Base-by-base conservation (phyloP, 2,888 invertebrate species). In the Epinotia nisella region DNA sequence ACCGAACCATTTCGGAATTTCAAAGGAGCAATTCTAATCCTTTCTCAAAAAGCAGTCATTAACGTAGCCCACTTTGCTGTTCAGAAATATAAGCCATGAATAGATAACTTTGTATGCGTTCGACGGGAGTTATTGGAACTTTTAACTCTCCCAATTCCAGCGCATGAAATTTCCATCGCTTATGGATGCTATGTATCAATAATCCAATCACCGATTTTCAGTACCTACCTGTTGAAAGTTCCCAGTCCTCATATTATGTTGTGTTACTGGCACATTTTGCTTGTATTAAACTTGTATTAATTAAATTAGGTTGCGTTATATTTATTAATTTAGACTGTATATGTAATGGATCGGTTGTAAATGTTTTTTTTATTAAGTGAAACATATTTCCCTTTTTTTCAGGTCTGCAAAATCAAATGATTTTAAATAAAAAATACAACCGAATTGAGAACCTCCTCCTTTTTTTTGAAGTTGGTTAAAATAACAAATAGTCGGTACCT, bases 161-260 rank as follows among this genome's bases (percentile, higher is more conserved):
- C 2, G 19, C 15, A 21, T 49, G 53, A 55, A 71, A 71, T 41
- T 59, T 70, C 59, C 51, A 58, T 51, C 29, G 58, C 51, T 51
- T 51, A 62, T 45, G 24, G 65, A 39, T 29, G 59, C 39, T 65
- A 71, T 53, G 53, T 71, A 71, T 59, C 58, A 71, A 71, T 71
- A 71, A 71, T 39, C 51, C 39, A 64, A 71, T 51, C 65, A 65
- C 59, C 15, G 41, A 59, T 55, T 39, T 65, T 51, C 17, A 56
- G 49, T 58, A 35, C 9, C 35, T 35, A 39, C n/a, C n/a, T n/a
- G 58, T 19, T 65, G 17, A 13, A 51, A 49, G 58, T 51, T 45
- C 55, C 9, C 24, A 35, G 45, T 49, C 55, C 35, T 19, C 29
- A 35, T 24, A 5, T 65, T 39, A 59, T 65, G 39, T 39, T 56